A percentile compares a stretch with the other conserved stretches of the same genome.
These are phyloP conservation scores for Chrysopilus asiliformis DNA, from an alignment of 2,888 invertebrate genomes.

Conservation along the genomic window DNA sequence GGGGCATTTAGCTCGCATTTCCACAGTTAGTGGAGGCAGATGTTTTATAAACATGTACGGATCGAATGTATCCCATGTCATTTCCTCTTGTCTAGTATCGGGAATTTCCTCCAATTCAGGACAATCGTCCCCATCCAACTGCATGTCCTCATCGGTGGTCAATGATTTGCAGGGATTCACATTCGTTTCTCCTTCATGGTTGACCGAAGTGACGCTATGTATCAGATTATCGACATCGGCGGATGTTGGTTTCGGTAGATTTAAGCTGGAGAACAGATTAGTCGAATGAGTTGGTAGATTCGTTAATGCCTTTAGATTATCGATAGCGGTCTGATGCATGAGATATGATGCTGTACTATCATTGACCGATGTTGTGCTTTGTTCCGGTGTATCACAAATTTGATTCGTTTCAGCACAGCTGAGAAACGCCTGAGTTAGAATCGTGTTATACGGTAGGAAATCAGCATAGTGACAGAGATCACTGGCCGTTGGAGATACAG, in stretches of 20 bases:
- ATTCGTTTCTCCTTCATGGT: neutral
- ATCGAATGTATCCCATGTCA: slow-evolving; percentile 68
- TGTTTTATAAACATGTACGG: slow-evolving; percentile 86
- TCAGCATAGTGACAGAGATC: slow-evolving; percentile 18
- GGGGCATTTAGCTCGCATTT: slow-evolving; percentile 49
- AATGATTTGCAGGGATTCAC: neutral
- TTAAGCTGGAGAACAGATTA: slow-evolving; percentile 41
- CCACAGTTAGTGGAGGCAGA: slow-evolving; percentile 66
- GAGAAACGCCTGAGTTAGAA: slow-evolving; percentile 18
- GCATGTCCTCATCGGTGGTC: slow-evolving; percentile 12
- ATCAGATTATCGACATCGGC: slow-evolving; percentile 17
- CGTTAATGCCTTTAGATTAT: slow-evolving; percentile 40
- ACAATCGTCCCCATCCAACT: slow-evolving; percentile 18
- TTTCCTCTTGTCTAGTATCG: slow-evolving; percentile 18
- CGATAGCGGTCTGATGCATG: slow-evolving; percentile 35
- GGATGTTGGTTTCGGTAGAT: slow-evolving; percentile 14
- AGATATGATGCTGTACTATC: slow-evolving; percentile 10
- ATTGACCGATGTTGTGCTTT: slow-evolving; percentile 7
- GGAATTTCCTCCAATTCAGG: slow-evolving; percentile 21
- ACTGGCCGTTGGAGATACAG: no score
- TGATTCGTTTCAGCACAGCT: slow-evolving; percentile 18
- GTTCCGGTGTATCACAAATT: slow-evolving; percentile 15
- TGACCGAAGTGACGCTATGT: slow-evolving; percentile 14
- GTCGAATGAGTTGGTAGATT: slow-evolving; percentile 37
- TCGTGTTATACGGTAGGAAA: slow-evolving; percentile 17